Conservation (phyloP, 1,140 invertebrate species). For the Brachionus sp. region DNA sequence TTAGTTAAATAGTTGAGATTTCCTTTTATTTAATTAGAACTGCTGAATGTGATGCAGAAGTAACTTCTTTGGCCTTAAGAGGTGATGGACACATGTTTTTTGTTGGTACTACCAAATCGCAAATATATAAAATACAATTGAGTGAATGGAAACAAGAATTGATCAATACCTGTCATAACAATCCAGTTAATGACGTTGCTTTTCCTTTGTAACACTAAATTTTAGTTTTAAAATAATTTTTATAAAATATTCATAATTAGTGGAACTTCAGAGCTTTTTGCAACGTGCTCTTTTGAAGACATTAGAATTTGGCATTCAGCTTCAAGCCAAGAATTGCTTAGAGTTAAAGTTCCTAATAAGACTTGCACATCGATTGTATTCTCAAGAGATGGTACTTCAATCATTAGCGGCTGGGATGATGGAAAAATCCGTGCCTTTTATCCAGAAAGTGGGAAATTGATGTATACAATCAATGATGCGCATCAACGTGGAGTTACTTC, state of each 20-base stretch:
- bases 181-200: conserved; percentile 72
- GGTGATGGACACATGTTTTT: conserved; percentile 60
- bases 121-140: conserved; percentile 76
- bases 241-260: conserved; percentile 50
- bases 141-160: conserved; percentile 67
- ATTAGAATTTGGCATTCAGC: conserved; percentile 77
- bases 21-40: conserved; percentile 61
- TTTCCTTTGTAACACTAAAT: conserved; percentile 71
- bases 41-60: conserved; percentile 62
- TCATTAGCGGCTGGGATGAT: conserved; percentile 78
- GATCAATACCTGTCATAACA: conserved; percentile 75
- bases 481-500: conserved; percentile 81
- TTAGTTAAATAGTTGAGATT: background rate
- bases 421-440: conserved; percentile 70
- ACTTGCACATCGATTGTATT: conserved; percentile 74
- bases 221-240: background rate
- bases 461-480: conserved; percentile 76
- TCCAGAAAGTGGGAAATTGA: conserved; percentile 72
- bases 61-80: conserved; percentile 58
- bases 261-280: conserved; percentile 69
- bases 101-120: conserved; percentile 72
- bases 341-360: conserved; percentile 79
- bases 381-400: conserved; percentile 71
- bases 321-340: conserved; percentile 72
- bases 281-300: conserved; percentile 75